These are phyloP conservation scores for Aricia artaxerxes DNA, from an alignment of 2,888 invertebrate species.

Conservation along the genomic window DNA sequence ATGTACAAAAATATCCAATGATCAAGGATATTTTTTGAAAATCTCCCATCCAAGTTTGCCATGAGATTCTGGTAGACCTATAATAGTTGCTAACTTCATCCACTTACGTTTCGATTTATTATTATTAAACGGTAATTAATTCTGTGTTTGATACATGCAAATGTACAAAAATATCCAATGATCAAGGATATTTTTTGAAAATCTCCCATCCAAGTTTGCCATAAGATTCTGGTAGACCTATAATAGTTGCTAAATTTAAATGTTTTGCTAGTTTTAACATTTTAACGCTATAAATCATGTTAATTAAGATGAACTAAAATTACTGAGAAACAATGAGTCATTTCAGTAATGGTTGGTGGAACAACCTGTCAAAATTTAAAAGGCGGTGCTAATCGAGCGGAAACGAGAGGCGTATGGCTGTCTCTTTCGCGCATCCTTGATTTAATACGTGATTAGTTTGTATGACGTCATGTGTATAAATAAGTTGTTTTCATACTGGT, in stretches of 20 bases:
- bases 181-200: too few relatives aligned
- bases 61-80: too few relatives aligned
- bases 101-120: too few relatives aligned
- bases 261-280: not conserved
- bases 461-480: not conserved
- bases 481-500: not conserved
- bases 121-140: too few relatives aligned
- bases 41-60: too few relatives aligned
- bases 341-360: conserved; percentile 58
- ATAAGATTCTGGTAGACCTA: too few relatives aligned
- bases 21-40: too few relatives aligned
- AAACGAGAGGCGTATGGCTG: conserved; percentile 52
- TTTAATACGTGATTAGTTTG: conserved; percentile 17
- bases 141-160: too few relatives aligned
- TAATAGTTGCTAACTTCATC: too few relatives aligned
- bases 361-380: conserved; percentile 68
- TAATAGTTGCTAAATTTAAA: not conserved
- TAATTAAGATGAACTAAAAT: not conserved
- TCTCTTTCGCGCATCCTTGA: conserved; percentile 53
- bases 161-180: too few relatives aligned
- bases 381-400: conserved; percentile 66
- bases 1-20: too few relatives aligned
- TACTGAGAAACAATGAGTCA: conserved; percentile 31
- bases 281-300: not conserved
- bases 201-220: too few relatives aligned